Evolutionary conservation across 2,797 vertebrate genomes (phyloP).

Genomic region (Nannoperca australis): DNA sequence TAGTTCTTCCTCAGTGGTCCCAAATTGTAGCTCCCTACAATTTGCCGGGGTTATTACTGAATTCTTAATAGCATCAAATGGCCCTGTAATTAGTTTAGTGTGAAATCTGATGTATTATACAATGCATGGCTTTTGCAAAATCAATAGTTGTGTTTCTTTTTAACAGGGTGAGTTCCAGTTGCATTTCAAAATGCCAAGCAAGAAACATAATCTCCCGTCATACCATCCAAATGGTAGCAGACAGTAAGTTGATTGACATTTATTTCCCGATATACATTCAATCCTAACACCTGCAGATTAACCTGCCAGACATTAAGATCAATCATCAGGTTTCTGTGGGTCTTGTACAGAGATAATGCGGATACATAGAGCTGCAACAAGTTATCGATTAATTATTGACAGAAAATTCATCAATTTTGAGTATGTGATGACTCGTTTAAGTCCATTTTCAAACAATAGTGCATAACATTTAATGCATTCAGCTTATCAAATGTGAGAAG

Average conservation of each 20-base stretch:
- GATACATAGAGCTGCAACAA: background rate
- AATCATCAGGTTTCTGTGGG: background rate
- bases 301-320: background rate
- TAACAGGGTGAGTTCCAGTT: background rate
- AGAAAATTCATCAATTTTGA: background rate
- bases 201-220: constrained; percentile 80
- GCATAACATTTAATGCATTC: too few relatives aligned
- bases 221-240: constrained; percentile 76
- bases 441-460: background rate
- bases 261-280: too few relatives aligned
- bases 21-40: background rate
- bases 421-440: background rate
- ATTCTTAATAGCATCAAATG: background rate
- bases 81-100: background rate
- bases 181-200: constrained; percentile 79
- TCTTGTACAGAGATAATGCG: too few relatives aligned
- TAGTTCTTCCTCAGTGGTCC: too few relatives aligned
- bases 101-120: background rate
- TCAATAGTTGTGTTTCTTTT: background rate
- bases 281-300: too few relatives aligned
- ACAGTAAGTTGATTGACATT: constrained; percentile 63
- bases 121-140: background rate
- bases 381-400: background rate
- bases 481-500: too few relatives aligned
- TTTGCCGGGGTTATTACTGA: background rate